These are phyloP conservation scores for Rutilus rutilus DNA, from an alignment of 2,113 vertebrate genomes.

Conservation along the genomic window DNA sequence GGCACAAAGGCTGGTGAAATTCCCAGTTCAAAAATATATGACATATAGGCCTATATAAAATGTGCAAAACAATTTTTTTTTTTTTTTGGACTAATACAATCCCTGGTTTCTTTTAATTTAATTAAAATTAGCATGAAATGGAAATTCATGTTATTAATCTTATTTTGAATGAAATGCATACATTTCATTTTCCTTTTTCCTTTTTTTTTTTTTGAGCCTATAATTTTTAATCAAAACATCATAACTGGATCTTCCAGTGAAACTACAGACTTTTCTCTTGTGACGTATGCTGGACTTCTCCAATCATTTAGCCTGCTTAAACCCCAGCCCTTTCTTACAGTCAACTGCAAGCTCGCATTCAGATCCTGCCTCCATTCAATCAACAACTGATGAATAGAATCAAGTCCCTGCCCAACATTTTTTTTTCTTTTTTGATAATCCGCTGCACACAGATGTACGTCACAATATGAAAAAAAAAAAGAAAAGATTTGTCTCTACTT, in stretches of 20 bases:
- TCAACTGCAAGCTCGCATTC: neutral
- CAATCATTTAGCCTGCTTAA: neutral
- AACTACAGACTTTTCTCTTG: neutral
- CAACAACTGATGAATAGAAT: neutral
- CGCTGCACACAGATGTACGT: neutral
- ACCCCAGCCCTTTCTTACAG: neutral
- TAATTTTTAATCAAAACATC: too few relatives aligned
- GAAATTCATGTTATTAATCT: neutral
- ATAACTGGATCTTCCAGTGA: neutral
- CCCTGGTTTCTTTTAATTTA: neutral
- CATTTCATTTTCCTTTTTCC: neutral
- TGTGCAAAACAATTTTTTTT: neutral
- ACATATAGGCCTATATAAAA: neutral
- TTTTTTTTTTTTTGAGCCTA: too few relatives aligned
- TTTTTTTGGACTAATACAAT: neutral
- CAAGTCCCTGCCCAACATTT: neutral
- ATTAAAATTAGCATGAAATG: neutral
- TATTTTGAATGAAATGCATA: neutral
- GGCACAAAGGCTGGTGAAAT: neutral
- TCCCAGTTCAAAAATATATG: neutral
- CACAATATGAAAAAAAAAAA: neutral
- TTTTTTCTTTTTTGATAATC: neutral
- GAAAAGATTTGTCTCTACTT: neutral
- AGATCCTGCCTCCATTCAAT: neutral
- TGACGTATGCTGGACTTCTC: neutral